A percentile compares a stretch with the other conserved stretches of the same genome.
Evolutionary conservation across 2,113 vertebrate species (phyloP).

Genomic region (Eudorcas thomsonii): DNA sequence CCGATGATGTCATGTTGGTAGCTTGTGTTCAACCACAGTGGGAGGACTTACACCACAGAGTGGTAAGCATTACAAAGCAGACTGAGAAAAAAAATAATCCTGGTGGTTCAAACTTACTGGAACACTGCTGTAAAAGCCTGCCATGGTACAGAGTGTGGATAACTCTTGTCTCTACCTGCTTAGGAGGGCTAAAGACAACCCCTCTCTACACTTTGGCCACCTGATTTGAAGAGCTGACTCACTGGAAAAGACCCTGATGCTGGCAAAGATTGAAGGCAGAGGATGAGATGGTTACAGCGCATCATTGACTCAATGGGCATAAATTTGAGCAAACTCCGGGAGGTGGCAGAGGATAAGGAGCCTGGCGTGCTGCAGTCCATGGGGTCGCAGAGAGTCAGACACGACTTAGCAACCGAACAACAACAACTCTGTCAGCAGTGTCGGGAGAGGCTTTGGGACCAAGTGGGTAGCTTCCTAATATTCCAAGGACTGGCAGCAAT

Average conservation of each 20-base stretch:
- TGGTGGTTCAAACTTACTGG: neutral
- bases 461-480: neutral
- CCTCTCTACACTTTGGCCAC: neutral
- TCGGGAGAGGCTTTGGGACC: neutral
- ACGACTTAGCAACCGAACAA: neutral
- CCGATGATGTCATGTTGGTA: neutral
- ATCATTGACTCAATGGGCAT: neutral
- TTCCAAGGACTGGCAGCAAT: neutral
- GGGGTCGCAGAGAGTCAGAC: neutral
- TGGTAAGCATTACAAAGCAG: neutral
- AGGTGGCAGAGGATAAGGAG: neutral
- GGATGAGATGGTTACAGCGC: neutral
- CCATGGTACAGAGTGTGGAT: rapidly evolving
- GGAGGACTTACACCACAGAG: neutral
- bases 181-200: neutral
- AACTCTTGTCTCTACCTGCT: neutral
- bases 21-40: neutral
- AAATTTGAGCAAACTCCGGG: neutral
- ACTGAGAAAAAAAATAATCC: neutral
- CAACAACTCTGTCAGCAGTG: neutral
- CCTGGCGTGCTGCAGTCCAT: neutral
- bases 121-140: neutral
- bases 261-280: neutral
- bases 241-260: neutral
- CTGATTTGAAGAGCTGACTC: neutral